Percentiles rank a stretch among this genome's conserved stretches.
These are phyloP conservation scores for Enteromius thamalakanensis DNA, from an alignment of 2,797 vertebrate species.

Conservation along the genomic window DNA sequence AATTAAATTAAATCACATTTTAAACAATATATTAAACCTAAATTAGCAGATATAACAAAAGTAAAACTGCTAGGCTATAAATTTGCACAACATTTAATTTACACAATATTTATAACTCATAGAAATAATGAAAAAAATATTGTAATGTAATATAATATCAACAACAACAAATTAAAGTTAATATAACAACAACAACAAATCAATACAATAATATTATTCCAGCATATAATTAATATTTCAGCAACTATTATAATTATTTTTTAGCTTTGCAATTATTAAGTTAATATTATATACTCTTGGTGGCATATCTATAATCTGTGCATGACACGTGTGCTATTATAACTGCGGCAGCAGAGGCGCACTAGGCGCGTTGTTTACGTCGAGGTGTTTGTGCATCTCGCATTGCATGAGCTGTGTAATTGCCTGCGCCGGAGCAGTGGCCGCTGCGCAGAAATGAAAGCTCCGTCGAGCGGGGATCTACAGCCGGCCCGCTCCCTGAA, in stretches of 20 bases:
- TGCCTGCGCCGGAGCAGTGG: conserved; percentile 40
- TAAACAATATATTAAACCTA: background rate
- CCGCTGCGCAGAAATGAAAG: conserved; percentile 58
- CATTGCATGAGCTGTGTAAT: conserved; percentile 47
- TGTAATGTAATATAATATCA: too few species aligned
- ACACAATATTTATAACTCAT: background rate
- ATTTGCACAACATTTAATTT: background rate
- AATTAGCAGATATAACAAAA: too few species aligned
- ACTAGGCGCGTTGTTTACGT: conserved; percentile 1
- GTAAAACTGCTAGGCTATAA: too few species aligned
- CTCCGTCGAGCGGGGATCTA: conserved; percentile 63
- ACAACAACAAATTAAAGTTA: too few species aligned
- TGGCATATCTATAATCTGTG: background rate
- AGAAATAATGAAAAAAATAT: too few species aligned
- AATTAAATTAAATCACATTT: background rate
- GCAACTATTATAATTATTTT: background rate
- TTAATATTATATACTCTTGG: background rate
- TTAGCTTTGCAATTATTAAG: background rate
- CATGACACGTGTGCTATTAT: background rate
- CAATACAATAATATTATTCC: too few species aligned
- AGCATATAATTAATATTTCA: background rate
- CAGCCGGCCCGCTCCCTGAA: conserved; percentile 69
- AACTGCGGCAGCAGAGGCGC: conserved; percentile 29
- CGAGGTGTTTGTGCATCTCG: conserved; percentile 30
- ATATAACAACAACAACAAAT: background rate